A percentile compares a stretch with the other conserved stretches of the same genome.
Conservation (phyloP, 2,888 invertebrate species). For the Amphiduros pacificus region DNA sequence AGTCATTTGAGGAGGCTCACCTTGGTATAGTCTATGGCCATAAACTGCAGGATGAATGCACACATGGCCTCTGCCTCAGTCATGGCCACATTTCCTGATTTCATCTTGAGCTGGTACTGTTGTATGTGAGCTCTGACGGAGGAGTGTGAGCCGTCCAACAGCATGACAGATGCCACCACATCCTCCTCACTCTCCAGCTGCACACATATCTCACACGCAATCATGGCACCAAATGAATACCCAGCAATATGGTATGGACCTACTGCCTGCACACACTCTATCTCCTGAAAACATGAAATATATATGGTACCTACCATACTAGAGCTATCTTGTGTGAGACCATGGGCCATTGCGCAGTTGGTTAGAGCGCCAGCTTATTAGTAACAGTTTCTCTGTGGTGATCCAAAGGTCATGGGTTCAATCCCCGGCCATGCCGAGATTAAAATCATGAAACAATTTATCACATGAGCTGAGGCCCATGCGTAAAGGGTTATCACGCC, state of each 20-base stretch:
- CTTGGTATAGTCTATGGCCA: constrained; percentile 34
- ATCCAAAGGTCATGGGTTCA: too few species aligned
- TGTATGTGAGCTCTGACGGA: constrained; percentile 61
- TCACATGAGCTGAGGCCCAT: too few species aligned
- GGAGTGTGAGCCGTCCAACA: constrained; percentile 78
- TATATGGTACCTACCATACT: too few species aligned
- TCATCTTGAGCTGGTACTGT: constrained; percentile 35
- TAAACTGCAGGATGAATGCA: constrained; percentile 49
- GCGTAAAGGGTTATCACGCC: too few species aligned
- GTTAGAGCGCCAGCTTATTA: too few species aligned
- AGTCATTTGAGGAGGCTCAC: too few species aligned
- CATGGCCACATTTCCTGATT: constrained; percentile 35
- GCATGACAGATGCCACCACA: constrained; percentile 66
- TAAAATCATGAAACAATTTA: too few species aligned
- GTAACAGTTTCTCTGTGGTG: too few species aligned
- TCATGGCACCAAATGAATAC: constrained; percentile 93
- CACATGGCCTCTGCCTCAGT: constrained; percentile 45
- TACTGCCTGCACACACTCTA: constrained; percentile 74
- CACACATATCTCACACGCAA: constrained; percentile 92
- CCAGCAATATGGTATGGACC: constrained; percentile 89
- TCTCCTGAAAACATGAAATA: too few species aligned
- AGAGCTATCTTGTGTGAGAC: too few species aligned
- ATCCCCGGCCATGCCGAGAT: too few species aligned
- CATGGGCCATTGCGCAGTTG: too few species aligned
- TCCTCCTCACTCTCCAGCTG: constrained; percentile 64